phyloP scores from a whole-genome alignment of 1,140 invertebrate species.

The Drosophila littoralis region DNA sequence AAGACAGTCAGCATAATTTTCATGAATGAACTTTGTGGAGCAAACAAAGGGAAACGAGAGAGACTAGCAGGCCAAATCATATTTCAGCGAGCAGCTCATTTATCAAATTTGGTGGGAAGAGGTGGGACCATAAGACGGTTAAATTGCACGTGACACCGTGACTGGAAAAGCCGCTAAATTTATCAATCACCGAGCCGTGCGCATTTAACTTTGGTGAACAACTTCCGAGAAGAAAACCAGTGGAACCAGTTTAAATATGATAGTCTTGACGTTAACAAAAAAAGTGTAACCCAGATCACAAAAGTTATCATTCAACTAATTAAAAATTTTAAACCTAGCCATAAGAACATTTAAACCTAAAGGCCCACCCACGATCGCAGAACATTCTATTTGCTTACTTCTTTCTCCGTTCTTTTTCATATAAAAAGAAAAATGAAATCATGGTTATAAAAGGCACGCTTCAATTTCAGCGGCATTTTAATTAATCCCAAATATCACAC shows the following conservation, averaged over 20 bases:
- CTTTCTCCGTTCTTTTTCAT: not conserved
- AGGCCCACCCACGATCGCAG: conserved; percentile 48
- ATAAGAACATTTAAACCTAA: not conserved
- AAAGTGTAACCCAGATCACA: conserved; percentile 45
- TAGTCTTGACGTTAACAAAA: conserved; percentile 32
- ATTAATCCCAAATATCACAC: conserved; percentile 37
- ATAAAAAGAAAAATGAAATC: not conserved
- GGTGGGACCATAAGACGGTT: conserved; percentile 65
- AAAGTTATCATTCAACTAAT: conserved; percentile 31
- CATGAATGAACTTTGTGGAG: conserved; percentile 51
- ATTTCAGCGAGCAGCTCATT: conserved; percentile 28
- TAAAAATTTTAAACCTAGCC: conserved; percentile 46
- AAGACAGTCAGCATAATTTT: conserved; percentile 55
- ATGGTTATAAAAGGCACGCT: not conserved
- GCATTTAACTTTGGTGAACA: conserved; percentile 6
- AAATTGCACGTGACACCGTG: conserved; percentile 75
- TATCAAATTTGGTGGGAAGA: conserved; percentile 21
- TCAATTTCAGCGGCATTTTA: conserved; percentile 7
- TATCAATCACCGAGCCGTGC: conserved; percentile 38
- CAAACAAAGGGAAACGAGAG: conserved; percentile 57
- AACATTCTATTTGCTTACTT: not conserved
- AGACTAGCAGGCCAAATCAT: conserved; percentile 10
- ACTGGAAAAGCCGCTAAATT: conserved; percentile 41
- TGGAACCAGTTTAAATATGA: conserved; percentile 20
- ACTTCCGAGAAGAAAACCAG: conserved; percentile 44